Conservation (phyloP, 2,113 vertebrate species). For the Isichthys henryi region DNA sequence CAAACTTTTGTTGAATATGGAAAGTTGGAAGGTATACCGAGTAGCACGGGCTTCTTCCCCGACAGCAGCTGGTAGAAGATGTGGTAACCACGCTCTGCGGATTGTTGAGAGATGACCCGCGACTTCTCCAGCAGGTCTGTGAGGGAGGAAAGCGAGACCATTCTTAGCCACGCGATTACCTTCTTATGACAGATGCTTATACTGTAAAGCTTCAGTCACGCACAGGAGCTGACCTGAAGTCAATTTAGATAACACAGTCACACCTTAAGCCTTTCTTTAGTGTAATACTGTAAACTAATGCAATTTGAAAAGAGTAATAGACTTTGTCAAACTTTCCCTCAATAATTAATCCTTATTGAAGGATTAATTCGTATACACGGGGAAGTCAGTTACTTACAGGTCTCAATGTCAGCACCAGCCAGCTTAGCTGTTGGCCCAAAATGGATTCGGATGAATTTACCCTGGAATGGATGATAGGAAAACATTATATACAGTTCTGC, state of each 20-base stretch:
- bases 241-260: not conserved
- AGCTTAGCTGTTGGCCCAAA: slow-evolving; percentile 76
- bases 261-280: not conserved
- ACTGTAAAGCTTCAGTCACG: not conserved
- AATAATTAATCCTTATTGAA: not conserved
- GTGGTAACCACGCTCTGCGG: slow-evolving; percentile 74
- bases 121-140: slow-evolving; percentile 78
- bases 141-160: not conserved
- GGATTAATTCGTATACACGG: not conserved
- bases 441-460: slow-evolving; percentile 78
- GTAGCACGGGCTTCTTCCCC: slow-evolving; percentile 72
- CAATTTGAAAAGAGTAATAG: not conserved
- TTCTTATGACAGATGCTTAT: not conserved
- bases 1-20: not conserved
- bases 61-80: slow-evolving; percentile 83
- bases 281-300: not conserved
- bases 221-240: not conserved
- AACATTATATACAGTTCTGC: not conserved
- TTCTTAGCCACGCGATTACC: not conserved
- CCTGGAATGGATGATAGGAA: slow-evolving; percentile 43
- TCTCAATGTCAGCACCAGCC: slow-evolving; percentile 72
- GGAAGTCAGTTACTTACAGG: slow-evolving; percentile 56
- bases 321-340: not conserved
- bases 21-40: slow-evolving; percentile 47
- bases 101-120: slow-evolving; percentile 76